A percentile compares a stretch with the other conserved stretches of the same genome.
Conservation (phyloP, 2,888 invertebrate species). For the Anthoptus insignis region DNA sequence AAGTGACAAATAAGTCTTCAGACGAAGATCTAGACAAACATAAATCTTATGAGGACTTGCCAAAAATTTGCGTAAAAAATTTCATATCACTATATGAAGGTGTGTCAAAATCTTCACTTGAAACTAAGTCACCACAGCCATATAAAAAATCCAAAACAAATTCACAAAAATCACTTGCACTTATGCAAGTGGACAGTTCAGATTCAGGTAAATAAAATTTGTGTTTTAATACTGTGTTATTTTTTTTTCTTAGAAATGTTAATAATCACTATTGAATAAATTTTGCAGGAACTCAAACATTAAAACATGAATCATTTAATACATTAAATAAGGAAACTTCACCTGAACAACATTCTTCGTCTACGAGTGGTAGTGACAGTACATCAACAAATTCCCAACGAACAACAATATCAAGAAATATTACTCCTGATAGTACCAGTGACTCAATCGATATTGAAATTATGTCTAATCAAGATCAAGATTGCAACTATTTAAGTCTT, state of each 20-base stretch:
- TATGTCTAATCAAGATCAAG: conserved; percentile 58
- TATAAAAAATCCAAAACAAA: conserved; percentile 56
- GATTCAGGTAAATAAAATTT: conserved; percentile 64
- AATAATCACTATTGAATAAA: too few species aligned
- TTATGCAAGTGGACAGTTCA: conserved; percentile 60
- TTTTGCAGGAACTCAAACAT: conserved; percentile 47
- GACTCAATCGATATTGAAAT: conserved; percentile 60
- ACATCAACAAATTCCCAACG: conserved; percentile 23
- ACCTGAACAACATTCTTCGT: conserved; percentile 23
- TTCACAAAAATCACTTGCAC: conserved; percentile 54
- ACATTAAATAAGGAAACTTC: conserved; percentile 48
- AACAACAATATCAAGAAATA: conserved; percentile 31
- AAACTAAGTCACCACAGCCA: conserved; percentile 50
- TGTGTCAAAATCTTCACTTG: conserved; percentile 65
- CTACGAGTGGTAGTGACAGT: conserved; percentile 27
- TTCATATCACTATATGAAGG: conserved; percentile 79
- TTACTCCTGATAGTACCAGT: conserved; percentile 49
- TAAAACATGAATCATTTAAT: too few species aligned
- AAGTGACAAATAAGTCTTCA: too few species aligned
- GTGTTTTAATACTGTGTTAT: too few species aligned
- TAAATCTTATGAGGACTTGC: conserved; percentile 78
- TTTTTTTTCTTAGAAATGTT: too few species aligned
- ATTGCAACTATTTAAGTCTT: conserved; percentile 68
- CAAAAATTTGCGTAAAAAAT: conserved; percentile 76
- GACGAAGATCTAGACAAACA: conserved; percentile 72